phyloP scores from a whole-genome alignment of 2,888 invertebrate species.

The Neria commutata region DNA sequence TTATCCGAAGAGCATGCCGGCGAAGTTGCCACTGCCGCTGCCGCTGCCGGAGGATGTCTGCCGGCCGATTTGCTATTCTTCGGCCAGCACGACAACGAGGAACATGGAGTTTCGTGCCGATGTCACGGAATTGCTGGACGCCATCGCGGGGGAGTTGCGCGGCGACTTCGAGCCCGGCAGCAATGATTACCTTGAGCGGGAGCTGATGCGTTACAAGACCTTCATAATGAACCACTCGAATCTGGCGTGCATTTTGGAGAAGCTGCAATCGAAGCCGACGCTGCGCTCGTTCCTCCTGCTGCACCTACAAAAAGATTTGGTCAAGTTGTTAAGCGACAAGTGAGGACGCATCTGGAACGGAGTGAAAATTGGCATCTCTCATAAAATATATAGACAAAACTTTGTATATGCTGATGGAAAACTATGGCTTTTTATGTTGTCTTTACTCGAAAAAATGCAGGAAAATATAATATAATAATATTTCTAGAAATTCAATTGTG shows the following conservation, averaged over 20 bases:
- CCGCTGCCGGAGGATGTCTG: too few species aligned
- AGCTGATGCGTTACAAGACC: slow-evolving; percentile 42
- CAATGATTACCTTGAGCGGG: slow-evolving; percentile 44
- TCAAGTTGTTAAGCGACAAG: slow-evolving; percentile 40
- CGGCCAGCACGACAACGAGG: slow-evolving; percentile 8
- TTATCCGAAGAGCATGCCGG: neutral
- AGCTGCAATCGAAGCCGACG: slow-evolving; percentile 24
- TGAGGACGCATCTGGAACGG: too few species aligned
- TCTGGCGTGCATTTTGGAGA: slow-evolving; percentile 13
- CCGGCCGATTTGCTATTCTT: too few species aligned
- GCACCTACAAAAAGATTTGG: slow-evolving; percentile 51
- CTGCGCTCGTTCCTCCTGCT: slow-evolving; percentile 47
- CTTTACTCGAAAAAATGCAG: too few species aligned
- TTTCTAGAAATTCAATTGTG: too few species aligned
- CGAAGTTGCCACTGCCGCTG: neutral
- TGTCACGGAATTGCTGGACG: slow-evolving; percentile 28
- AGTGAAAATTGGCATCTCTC: too few species aligned
- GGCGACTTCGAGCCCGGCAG: slow-evolving; percentile 36
- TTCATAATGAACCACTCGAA: slow-evolving; percentile 34
- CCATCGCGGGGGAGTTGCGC: slow-evolving; percentile 45
- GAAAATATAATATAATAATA: too few species aligned
- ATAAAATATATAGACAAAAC: too few species aligned
- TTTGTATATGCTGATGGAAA: too few species aligned
- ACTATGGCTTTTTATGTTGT: too few species aligned
- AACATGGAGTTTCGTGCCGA: too few species aligned